Percentiles rank a stretch among this genome's conserved stretches.
phyloP scores from a whole-genome alignment of 2,113 vertebrate species.

The Lycaon pictus region DNA sequence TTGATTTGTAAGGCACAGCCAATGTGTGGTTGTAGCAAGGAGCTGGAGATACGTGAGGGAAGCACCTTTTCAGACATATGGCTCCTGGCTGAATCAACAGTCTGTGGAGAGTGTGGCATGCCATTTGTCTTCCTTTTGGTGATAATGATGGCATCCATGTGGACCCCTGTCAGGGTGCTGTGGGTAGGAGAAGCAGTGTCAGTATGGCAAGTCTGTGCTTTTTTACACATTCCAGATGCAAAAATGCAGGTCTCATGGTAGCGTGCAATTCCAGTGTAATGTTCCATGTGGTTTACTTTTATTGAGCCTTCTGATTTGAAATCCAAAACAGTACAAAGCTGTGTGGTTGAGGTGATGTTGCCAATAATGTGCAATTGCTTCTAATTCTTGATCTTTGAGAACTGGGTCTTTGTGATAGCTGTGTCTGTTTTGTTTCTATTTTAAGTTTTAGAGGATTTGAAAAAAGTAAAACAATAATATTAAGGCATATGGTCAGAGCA shows the following conservation, averaged over 20 bases:
- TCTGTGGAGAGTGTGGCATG: neutral
- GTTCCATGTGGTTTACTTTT: neutral
- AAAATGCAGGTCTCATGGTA: neutral
- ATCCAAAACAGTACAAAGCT: slow-evolving; percentile 11
- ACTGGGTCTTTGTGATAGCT: neutral
- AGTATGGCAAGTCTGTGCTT: neutral
- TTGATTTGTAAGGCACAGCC: neutral
- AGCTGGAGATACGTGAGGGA: neutral
- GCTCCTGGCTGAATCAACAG: neutral
- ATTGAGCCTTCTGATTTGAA: slow-evolving; percentile 40
- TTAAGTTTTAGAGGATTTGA: slow-evolving; percentile 30
- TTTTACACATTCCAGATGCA: neutral
- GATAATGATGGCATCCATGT: neutral
- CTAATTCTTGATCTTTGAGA: slow-evolving; percentile 26
- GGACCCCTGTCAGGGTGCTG: neutral
- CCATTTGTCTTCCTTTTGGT: slow-evolving; percentile 15
- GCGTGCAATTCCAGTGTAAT: neutral
- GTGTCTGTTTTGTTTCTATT: slow-evolving; percentile 26
- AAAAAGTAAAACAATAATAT: neutral
- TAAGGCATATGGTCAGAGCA: neutral
- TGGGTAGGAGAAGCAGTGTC: neutral
- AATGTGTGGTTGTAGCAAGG: slow-evolving; percentile 6
- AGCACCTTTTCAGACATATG: neutral
- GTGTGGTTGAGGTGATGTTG: neutral
- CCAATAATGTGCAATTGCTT: neutral